Base-by-base conservation (phyloP, 2,113 vertebrate genomes). In the Coptodon rendalli region DNA sequence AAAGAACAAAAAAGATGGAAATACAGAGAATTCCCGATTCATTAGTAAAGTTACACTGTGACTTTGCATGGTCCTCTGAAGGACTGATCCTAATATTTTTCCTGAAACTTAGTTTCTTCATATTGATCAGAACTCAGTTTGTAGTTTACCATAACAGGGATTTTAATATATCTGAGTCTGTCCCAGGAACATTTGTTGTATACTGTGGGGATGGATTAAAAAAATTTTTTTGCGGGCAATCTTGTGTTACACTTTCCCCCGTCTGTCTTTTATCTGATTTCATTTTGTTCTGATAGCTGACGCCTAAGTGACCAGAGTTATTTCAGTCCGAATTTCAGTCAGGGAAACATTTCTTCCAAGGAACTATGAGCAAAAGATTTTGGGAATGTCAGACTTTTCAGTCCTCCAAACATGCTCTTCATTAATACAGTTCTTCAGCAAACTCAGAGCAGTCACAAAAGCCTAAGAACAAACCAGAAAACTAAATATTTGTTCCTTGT, bases 181-280 rank as follows among this genome's bases (percentile, higher is more conserved):
- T 45, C 40, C 3, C 40, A 27, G 38, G 27, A 45, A 45, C 68
- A 66, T 73, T 27, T 73, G 13, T 27, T 73, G 13, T 24, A 27
- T 43, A 24, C 13, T 27, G 38, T 5, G 66, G 38, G 13, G 13
- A 2, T 45, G 38, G 22, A 27, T 43, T 24, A 0, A 14, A n/a
- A n/a, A n/a, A n/a, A n/a, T 40, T 66, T 4, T 24, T 31, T 61
- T 34, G 13, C 3, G 0, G 1, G 3, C 59, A 63, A 10, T 17
- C 14, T 45, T 3, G 38, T 73, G 38, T 1, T 0, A 14, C 19
- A 40, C 36, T 73, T 45, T 73, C 14, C 0, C 0, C 14, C 1
- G 3, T 73, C 68, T 45, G 68, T 73, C 68, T 45, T 17, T 16
- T 45, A 45, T 24, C 38, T 43, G 5, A 71, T 71, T 71, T 71